Evolutionary conservation across 2,888 invertebrate genomes (phyloP), one percentile per base, ranked within the genome.

Genomic region (Eupithecia pulchellata): DNA sequence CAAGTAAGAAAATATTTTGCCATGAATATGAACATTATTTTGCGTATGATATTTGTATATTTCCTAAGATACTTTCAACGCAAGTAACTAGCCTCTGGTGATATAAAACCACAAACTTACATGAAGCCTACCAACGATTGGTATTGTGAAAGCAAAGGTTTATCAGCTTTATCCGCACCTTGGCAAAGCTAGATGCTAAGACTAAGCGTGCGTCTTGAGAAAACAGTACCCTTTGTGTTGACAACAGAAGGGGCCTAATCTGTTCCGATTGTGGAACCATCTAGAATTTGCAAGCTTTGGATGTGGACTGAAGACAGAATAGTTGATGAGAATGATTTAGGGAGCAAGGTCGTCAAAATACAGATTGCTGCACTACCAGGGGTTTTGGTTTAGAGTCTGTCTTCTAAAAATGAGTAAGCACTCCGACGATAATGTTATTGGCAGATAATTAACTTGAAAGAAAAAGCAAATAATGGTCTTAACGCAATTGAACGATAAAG

Each of bases 221-320:
- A 61, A 64, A 60, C 52, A 52, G 52, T 58, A 30, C 13, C 63
- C 20, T 30, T 20, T 30, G 61, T 66, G 42, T 42, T 42, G 58
- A 42, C 57, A 34, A 39, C 66, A 32, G 17, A 4, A 63, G 64
- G 42, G 29, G 20, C 57, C 52, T 69, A 34, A 65, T 42, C 63
- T 66, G 25, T n/a, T 30, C 32, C 58, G 58, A 69, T 69, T 64
- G 58, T 64, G 14, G 55, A 68, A 64, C 29, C 30, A 64, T 66
- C 42, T 29, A 52, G 52, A 64, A 66, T 20, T 47, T 61, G 64
- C 55, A 25, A 14, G 39, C 68, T 73, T 69, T 72, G 72, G 71
- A 71, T 30, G 36, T 62, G 29, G 73, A 73, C 73, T 57, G 60
- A 3, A 60, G 60, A 32, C 17, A 20, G 76, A 77, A 76, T 75